Conservation (phyloP, 2,888 invertebrate genomes). For the Synanthedon vespiformis region DNA sequence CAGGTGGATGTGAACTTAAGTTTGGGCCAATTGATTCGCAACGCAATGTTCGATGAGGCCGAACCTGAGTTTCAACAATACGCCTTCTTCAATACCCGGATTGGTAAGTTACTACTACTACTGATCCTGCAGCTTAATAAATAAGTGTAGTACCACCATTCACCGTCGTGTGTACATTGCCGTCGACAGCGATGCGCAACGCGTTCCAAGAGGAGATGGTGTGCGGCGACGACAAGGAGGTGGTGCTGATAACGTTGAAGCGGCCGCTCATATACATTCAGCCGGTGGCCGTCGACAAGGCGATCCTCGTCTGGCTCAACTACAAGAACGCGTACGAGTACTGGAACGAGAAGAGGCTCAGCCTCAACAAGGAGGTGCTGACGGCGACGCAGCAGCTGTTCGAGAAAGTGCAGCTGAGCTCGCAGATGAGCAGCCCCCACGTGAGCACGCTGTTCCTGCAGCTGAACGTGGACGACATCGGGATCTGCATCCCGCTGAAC, state of each 20-base stretch:
- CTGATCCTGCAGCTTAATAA: background rate
- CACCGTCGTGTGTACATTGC: too few species aligned
- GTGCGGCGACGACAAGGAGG: conserved; percentile 84
- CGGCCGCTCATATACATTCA: conserved; percentile 96
- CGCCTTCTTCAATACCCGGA: conserved; percentile 97
- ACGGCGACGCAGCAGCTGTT: conserved; percentile 79
- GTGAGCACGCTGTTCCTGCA: conserved; percentile 93
- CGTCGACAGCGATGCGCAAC: conserved; percentile 73
- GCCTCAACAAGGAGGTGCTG: conserved; percentile 88
- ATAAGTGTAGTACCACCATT: background rate
- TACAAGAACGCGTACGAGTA: conserved; percentile 99
- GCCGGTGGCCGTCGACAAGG: conserved; percentile 97
- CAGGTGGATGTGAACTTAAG: conserved; percentile 93
- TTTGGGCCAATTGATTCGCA: conserved; percentile 92
- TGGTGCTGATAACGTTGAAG: conserved; percentile 90
- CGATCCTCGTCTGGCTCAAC: conserved; percentile 98
- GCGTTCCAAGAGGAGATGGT: conserved; percentile 92
- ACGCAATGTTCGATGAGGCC: conserved; percentile 96
- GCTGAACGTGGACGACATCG: conserved; percentile 95
- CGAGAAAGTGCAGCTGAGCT: conserved; percentile 77
- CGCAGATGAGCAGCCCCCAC: conserved; percentile 81
- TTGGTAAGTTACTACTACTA: conserved; percentile 64
- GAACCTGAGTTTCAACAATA: conserved; percentile 98
- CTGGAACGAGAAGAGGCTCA: conserved; percentile 96
- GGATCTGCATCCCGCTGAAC: conserved; percentile 92